Conservation (phyloP, 2,797 vertebrate genomes). For the Capromys pilorides region DNA sequence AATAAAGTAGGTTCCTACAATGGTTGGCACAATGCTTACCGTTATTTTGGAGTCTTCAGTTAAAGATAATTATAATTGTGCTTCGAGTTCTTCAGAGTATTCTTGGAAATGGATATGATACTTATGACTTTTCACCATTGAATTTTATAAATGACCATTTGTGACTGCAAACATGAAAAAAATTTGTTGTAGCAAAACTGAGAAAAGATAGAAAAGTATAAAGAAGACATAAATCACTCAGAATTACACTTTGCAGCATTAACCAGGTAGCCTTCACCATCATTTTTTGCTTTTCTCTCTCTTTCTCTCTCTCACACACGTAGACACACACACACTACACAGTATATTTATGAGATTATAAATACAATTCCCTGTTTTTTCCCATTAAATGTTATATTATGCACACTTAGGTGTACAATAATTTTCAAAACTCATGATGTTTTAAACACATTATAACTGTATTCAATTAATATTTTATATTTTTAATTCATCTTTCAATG, state of each 20-base stretch:
- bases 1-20: background rate
- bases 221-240: background rate
- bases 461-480: background rate
- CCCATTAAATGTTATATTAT: background rate
- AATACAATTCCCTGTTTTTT: background rate
- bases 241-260: background rate
- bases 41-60: background rate
- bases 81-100: background rate
- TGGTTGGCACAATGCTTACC: no score
- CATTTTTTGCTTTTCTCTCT: background rate
- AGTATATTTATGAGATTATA: background rate
- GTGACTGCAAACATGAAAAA: background rate
- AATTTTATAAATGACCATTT: background rate
- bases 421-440: background rate
- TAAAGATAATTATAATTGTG: background rate
- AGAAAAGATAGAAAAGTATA: background rate
- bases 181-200: background rate
- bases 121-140: background rate
- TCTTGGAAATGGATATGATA: background rate
- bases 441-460: background rate
- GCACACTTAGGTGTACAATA: background rate
- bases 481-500: background rate
- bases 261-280: background rate
- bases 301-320: background rate
- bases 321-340: background rate